These are phyloP conservation scores for Branchipolynoe longqiensis DNA, from an alignment of 2,888 invertebrate genomes.

Conservation along the genomic window DNA sequence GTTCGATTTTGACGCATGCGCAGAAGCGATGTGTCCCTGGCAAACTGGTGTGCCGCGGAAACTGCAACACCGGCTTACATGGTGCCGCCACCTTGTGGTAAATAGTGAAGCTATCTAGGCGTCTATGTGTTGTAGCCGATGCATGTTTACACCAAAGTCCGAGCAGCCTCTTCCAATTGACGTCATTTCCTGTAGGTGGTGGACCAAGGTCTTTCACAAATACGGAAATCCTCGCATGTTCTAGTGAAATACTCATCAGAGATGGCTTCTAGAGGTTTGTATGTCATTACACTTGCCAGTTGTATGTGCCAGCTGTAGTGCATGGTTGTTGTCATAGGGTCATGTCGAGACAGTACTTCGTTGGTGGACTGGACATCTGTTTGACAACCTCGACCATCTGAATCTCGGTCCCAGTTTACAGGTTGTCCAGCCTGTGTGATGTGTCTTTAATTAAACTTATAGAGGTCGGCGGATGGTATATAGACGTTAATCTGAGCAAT, in stretches of 20 bases:
- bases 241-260: constrained; percentile 32
- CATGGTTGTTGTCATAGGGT: neutral
- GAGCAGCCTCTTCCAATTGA: constrained; percentile 41
- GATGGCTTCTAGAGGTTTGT: constrained; percentile 42
- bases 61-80: too few relatives aligned
- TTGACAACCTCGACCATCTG: too few relatives aligned
- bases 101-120: too few relatives aligned
- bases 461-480: too few relatives aligned
- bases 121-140: neutral
- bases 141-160: neutral
- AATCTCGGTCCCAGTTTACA: too few relatives aligned
- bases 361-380: neutral
- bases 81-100: too few relatives aligned
- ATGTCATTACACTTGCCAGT: neutral
- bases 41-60: too few relatives aligned
- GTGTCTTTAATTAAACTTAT: neutral
- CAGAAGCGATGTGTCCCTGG: too few relatives aligned
- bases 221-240: constrained; percentile 48
- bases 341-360: neutral
- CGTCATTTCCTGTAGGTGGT: constrained; percentile 45
- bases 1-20: too few relatives aligned
- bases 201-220: constrained; percentile 49
- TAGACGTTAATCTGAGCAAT: too few relatives aligned
- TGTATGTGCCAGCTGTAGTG: neutral
- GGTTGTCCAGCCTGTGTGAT: too few relatives aligned